Evolutionary conservation across 2,797 vertebrate species (phyloP), one percentile per base, ranked within the genome.

Genomic region (Menidia menidia): DNA sequence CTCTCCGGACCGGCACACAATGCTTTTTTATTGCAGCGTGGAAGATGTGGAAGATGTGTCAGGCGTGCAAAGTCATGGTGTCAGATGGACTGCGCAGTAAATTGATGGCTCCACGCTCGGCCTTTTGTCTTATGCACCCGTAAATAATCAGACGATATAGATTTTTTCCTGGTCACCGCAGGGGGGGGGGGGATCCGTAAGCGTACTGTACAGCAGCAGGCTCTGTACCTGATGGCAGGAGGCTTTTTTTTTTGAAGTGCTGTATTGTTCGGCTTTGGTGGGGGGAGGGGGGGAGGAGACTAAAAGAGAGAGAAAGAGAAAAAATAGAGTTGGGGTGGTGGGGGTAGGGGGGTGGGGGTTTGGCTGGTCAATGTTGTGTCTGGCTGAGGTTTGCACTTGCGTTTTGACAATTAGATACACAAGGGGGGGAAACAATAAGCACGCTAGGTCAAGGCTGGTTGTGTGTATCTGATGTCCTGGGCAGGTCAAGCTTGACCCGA

Each of bases 301-400:
- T 13, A 3, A 10, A 68, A 50, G 68, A n/a, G 4, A 10, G 70
- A 50, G 68, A 48, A 60, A 64, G 58, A 55, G 32, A 57, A 25
- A 25, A 25, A 25, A 25, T 25, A 25, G 25, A 25, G 25, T 25
- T 25, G 25, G 67, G 52, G 55, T 12, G 12, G 43, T 66, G 47
- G 67, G n/a, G 48, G 32, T 11, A 30, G 8, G 44, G 39, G 58
- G 16, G 16, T 50, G 64, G 57, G 71, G 79, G 79, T 85, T 72
- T 35, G 76, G 83, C 56, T 80, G 86, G 86, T 82, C 87, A 87
- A 63, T 93, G 92, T 93, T 94, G 93, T 93, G 93, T 94, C 93
- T 94, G 91, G 88, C 82, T 88, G 76, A 87, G 86, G 80, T 74
- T 89, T 91, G 87, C 88, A 92, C 92, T 93, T 93, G 88, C 89